Conservation (phyloP, 2,888 invertebrate species). For the Trachelus iudaicus region DNA sequence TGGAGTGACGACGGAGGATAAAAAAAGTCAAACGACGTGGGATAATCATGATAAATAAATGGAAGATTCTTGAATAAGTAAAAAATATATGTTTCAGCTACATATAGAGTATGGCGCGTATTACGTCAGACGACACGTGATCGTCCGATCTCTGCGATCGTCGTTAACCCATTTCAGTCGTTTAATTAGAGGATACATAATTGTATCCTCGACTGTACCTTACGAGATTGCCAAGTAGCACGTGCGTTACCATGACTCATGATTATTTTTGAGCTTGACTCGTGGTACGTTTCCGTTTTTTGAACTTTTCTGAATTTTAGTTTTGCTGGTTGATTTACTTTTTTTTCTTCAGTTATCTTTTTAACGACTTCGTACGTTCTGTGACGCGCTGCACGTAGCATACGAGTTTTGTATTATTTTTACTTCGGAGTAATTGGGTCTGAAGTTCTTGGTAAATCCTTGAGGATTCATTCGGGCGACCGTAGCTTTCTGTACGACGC, state of each 20-base stretch:
- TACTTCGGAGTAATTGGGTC: background rate
- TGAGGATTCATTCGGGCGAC: background rate
- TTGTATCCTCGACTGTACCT: slow-evolving; percentile 6
- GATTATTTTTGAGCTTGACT: background rate
- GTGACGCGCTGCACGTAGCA: background rate
- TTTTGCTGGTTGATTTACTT: background rate
- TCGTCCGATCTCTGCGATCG: slow-evolving; percentile 2
- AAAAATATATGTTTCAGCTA: background rate
- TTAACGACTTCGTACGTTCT: background rate
- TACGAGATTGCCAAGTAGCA: background rate
- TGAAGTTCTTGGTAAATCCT: background rate
- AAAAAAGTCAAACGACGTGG: background rate
- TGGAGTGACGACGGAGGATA: background rate
- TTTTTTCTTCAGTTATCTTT: background rate
- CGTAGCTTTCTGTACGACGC: background rate
- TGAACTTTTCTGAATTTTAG: background rate
- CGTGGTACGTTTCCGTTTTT: slow-evolving; percentile 11
- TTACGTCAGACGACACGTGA: background rate
- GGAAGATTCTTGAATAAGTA: background rate
- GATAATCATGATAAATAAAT: background rate
- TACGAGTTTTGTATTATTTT: background rate
- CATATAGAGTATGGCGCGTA: background rate
- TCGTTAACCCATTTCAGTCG: slow-evolving; percentile 12
- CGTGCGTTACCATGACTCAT: background rate
- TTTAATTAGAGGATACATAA: slow-evolving; percentile 20